These are phyloP conservation scores for Bos indicus DNA, from an alignment of 2,113 vertebrate species.

Conservation along the genomic window DNA sequence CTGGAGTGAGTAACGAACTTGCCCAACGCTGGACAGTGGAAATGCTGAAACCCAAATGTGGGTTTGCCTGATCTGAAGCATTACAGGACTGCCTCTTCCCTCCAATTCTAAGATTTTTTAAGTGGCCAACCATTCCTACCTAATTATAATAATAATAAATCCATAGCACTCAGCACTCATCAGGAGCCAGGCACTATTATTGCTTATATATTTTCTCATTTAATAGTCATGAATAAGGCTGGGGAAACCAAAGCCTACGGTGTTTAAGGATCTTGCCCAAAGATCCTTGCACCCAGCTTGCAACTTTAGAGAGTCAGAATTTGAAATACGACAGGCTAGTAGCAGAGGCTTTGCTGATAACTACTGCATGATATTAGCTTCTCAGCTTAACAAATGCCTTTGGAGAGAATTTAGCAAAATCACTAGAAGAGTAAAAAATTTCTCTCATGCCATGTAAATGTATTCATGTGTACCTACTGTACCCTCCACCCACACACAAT, in stretches of 20 bases:
- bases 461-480: background rate
- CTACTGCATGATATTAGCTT: background rate
- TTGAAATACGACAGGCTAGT: background rate
- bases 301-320: background rate
- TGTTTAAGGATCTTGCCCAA: background rate
- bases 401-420: background rate
- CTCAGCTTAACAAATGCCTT: background rate
- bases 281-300: background rate
- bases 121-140: background rate
- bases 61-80: background rate
- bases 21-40: background rate
- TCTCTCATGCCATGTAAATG: background rate
- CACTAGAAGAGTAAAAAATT: background rate
- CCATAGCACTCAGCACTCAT: background rate
- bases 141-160: background rate
- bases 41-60: background rate
- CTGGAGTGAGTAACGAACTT: background rate
- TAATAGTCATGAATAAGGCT: background rate
- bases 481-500: background rate
- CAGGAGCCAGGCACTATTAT: background rate
- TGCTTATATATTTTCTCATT: background rate
- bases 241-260: background rate
- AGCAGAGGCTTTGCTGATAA: background rate
- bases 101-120: background rate
- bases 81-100: background rate